Evolutionary conservation across 2,797 vertebrate species (phyloP).

Genomic region (Sebastiscus albofasciatus): DNA sequence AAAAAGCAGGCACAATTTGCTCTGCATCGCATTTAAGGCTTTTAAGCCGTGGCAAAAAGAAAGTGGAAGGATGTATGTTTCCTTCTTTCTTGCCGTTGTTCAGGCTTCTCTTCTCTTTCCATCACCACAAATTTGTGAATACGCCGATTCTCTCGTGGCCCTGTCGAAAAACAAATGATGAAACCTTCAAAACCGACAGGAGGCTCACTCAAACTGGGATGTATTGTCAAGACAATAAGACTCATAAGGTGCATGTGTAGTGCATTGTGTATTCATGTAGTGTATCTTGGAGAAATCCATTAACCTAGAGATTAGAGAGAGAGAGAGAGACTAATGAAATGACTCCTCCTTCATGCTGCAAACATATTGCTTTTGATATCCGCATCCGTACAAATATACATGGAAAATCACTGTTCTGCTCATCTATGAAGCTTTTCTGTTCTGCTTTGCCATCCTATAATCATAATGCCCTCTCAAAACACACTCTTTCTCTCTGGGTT

Average conservation of each 20-base stretch:
- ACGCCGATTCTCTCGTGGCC: neutral
- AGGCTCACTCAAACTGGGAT: conserved; percentile 37
- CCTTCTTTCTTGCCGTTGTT: conserved; percentile 1
- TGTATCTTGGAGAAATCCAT: conserved; percentile 36
- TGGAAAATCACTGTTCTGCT: neutral
- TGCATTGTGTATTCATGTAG: conserved; percentile 46
- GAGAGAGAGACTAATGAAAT: conserved; percentile 13
- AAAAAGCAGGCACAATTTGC: conserved; percentile 46
- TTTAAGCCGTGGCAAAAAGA: conserved; percentile 24
- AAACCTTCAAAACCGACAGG: conserved; percentile 23
- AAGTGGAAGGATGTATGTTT: conserved; percentile 29
- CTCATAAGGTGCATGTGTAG: conserved; percentile 16
- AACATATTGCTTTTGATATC: conserved; percentile 16
- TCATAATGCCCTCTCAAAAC: neutral
- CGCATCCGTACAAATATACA: neutral
- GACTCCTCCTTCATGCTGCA: conserved; percentile 17
- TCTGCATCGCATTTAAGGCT: conserved; percentile 50
- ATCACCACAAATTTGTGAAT: conserved; percentile 11
- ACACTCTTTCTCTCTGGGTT: neutral
- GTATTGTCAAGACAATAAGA: conserved; percentile 25
- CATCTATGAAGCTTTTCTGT: neutral
- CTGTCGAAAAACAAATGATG: conserved; percentile 33
- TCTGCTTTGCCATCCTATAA: neutral
- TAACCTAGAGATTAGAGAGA: neutral
- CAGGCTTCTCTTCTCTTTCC: conserved; percentile 1